phyloP scores from a whole-genome alignment of 2,888 invertebrate genomes.

The Drosophila meridionalis region DNA sequence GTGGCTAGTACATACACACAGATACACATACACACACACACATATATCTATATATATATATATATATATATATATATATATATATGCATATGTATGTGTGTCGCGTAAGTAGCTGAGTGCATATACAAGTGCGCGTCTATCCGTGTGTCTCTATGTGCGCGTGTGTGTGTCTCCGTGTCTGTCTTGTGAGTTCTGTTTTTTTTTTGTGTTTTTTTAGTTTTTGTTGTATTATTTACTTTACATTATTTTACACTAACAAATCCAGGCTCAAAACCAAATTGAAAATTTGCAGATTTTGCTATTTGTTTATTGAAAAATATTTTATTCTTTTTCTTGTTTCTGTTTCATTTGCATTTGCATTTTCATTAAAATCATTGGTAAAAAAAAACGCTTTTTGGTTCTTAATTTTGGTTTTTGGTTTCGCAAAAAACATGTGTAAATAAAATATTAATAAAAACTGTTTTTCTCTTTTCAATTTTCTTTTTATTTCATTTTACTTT shows the following conservation, averaged over 20 bases:
- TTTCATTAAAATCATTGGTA: conserved; percentile 47
- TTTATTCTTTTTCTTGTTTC: conserved; percentile 40
- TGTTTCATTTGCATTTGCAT: conserved; percentile 59
- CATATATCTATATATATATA: not conserved
- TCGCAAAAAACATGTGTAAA: conserved; percentile 60
- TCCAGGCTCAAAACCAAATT: conserved; percentile 83
- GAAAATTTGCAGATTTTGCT: conserved; percentile 61
- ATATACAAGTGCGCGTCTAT: conserved; percentile 4
- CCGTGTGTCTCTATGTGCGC: not conserved
- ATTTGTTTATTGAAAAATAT: conserved; percentile 29
- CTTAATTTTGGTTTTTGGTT: conserved; percentile 34
- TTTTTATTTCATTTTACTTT: not conserved
- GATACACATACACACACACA: not conserved
- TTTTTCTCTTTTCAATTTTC: conserved; percentile 20
- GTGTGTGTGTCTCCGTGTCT: conserved; percentile 23
- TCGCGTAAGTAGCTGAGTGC: conserved; percentile 19
- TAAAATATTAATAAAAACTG: conserved; percentile 71
- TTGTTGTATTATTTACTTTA: conserved; percentile 60
- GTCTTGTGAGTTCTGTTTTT: conserved; percentile 25
- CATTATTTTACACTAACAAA: conserved; percentile 83
- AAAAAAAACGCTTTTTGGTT: conserved; percentile 34
- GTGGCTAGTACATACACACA: conserved; percentile 12
- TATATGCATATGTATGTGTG: not conserved
- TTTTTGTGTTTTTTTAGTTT: conserved; percentile 24
- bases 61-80: not conserved